phyloP scores from a whole-genome alignment of 2,888 invertebrate genomes.

The Mythimna loreyi region DNA sequence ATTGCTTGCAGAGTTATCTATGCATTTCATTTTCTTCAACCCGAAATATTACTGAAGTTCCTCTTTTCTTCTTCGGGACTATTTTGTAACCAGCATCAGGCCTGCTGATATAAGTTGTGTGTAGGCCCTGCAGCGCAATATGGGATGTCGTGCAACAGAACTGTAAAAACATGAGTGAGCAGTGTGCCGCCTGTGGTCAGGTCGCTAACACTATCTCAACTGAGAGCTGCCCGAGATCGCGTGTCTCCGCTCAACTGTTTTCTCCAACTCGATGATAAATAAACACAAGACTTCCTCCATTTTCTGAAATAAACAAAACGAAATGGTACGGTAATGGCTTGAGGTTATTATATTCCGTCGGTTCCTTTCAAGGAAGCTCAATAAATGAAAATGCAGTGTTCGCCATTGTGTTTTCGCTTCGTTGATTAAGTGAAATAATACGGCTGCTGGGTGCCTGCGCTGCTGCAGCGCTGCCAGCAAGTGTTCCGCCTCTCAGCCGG shows the following conservation, averaged over 20 bases:
- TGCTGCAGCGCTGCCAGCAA: too few species aligned
- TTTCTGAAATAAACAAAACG: conserved; percentile 1
- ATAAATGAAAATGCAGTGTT: background rate
- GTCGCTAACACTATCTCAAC: background rate
- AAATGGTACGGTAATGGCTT: background rate
- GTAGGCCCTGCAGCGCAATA: background rate
- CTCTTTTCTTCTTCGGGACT: background rate
- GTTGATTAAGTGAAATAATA: conserved; percentile 3
- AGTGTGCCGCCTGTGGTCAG: too few species aligned
- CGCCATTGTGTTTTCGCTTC: background rate
- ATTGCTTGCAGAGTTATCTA: background rate
- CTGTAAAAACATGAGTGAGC: background rate
- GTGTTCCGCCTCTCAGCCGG: background rate
- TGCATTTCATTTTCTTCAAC: background rate
- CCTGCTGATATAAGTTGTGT: background rate
- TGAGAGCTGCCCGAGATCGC: background rate
- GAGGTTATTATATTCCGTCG: too few species aligned
- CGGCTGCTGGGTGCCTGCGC: too few species aligned
- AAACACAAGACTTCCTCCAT: background rate
- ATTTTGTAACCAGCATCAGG: background rate
- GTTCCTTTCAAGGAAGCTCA: background rate
- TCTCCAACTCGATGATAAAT: conserved; percentile 1
- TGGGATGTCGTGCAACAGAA: background rate
- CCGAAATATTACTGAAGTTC: background rate
- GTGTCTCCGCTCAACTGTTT: background rate